Conservation (phyloP, 2,888 invertebrate genomes). For the Dione juno region DNA sequence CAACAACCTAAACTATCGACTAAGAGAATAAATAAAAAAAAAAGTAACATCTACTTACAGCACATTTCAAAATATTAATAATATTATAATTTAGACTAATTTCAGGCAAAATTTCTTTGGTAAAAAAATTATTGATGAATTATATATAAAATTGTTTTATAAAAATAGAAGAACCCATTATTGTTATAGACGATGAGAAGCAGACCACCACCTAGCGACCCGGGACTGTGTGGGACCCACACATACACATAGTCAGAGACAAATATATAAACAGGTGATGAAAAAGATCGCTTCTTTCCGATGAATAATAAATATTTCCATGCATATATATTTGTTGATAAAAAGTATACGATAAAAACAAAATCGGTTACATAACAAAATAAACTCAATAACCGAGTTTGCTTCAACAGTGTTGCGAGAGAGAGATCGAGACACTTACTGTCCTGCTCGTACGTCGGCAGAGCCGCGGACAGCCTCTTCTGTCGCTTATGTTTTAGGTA, state of each 20-base stretch:
- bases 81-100: neutral
- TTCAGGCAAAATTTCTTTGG: neutral
- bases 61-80: neutral
- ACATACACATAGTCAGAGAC: neutral
- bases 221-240: neutral
- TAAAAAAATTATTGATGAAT: neutral
- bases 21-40: neutral
- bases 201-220: conserved; percentile 10
- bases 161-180: neutral
- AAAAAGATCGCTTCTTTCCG: neutral
- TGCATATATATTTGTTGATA: conserved; percentile 1
- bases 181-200: neutral
- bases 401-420: neutral
- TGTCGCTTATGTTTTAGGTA: conserved; percentile 58
- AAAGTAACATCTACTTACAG: neutral
- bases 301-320: neutral
- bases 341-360: neutral
- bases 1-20: neutral
- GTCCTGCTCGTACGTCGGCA: conserved; percentile 61
- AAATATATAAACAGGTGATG: conserved; percentile 9
- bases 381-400: no score
- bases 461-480: conserved; percentile 56
- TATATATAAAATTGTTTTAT: neutral
- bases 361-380: neutral
- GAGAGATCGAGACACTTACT: conserved; percentile 61